Evolutionary conservation across 2,888 invertebrate species (phyloP).

Genomic region (Pecten maximus): DNA sequence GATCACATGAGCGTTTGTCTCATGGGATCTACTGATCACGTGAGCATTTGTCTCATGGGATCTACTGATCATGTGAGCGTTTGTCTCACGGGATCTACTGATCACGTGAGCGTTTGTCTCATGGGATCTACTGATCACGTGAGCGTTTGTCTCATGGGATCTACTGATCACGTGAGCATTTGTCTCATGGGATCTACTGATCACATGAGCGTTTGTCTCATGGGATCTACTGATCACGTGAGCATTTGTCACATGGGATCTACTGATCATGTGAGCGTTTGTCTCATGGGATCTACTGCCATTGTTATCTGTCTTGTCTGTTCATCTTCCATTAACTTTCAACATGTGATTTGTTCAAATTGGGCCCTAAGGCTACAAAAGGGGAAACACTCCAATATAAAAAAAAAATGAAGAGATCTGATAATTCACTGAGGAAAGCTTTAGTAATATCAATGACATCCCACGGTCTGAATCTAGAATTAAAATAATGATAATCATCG

Average conservation of each 20-base stretch:
- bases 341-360: not conserved
- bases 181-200: not conserved
- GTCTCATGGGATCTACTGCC: not conserved
- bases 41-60: not conserved
- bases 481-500: too few relatives aligned
- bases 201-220: not conserved
- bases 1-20: not conserved
- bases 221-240: not conserved
- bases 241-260: not conserved
- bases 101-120: not conserved
- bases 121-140: not conserved
- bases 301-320: not conserved
- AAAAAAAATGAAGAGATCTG: too few relatives aligned
- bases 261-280: not conserved
- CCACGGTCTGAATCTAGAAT: too few relatives aligned
- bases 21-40: not conserved
- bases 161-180: not conserved
- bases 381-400: not conserved
- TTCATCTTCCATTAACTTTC: not conserved
- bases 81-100: not conserved
- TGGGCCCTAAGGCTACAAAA: not conserved
- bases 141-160: not conserved
- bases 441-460: too few relatives aligned
- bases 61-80: not conserved
- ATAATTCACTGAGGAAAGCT: too few relatives aligned